Conservation (phyloP, 1,140 invertebrate species). For the Drosophila orena region DNA sequence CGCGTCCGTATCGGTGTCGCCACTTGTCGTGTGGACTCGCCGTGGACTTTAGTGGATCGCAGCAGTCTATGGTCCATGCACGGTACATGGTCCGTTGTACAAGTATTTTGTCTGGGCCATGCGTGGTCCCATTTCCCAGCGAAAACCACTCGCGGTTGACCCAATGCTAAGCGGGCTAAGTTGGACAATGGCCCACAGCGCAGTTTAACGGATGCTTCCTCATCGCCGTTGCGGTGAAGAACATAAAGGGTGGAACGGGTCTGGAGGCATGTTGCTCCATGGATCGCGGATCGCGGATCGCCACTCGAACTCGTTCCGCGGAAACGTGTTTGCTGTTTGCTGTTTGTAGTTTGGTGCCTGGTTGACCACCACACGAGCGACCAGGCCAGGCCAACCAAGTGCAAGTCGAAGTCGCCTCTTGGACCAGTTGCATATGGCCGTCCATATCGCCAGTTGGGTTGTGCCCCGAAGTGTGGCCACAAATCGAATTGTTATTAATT, state of each 20-base stretch:
- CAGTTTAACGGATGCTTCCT: slow-evolving; percentile 70
- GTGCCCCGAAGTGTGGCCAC: slow-evolving; percentile 72
- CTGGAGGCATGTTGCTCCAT: slow-evolving; percentile 76
- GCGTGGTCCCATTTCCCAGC: slow-evolving; percentile 73
- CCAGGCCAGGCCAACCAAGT: slow-evolving; percentile 36
- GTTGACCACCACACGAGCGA: slow-evolving; percentile 59
- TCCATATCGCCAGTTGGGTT: not conserved
- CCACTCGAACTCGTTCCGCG: slow-evolving; percentile 75
- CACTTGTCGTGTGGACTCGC: slow-evolving; percentile 16
- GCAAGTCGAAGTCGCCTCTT: slow-evolving; percentile 15
- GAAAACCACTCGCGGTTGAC: slow-evolving; percentile 60
- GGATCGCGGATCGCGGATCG: slow-evolving; percentile 38
- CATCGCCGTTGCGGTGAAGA: slow-evolving; percentile 43
- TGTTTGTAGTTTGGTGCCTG: slow-evolving; percentile 43
- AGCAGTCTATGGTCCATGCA: not conserved
- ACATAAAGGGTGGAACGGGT: slow-evolving; percentile 72
- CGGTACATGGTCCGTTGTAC: not conserved
- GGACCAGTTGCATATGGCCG: slow-evolving; percentile 43
- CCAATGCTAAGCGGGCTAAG: slow-evolving; percentile 79
- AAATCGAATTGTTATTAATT: slow-evolving; percentile 80
- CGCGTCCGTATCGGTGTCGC: slow-evolving; percentile 11
- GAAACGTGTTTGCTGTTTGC: slow-evolving; percentile 66
- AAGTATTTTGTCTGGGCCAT: slow-evolving; percentile 26
- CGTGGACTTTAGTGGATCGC: not conserved
- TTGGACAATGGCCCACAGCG: slow-evolving; percentile 81